Evolutionary conservation across 2,888 invertebrate species (phyloP), one percentile per base, ranked within the genome.

Genomic region (Zaprionus lineosus): DNA sequence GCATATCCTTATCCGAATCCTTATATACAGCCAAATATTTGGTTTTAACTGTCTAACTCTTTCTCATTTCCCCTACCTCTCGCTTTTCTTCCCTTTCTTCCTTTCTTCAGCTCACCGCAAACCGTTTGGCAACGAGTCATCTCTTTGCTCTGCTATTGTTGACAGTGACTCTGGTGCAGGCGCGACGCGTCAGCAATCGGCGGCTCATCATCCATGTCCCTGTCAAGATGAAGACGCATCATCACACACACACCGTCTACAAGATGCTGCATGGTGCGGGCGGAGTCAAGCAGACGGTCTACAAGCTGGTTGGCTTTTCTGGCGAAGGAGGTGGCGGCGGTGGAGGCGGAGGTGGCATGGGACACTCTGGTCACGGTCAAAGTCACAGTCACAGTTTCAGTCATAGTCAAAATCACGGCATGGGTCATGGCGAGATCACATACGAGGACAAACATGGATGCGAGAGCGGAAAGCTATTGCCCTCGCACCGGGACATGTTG

Each of bases 131-230:
- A 12, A 34, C 28, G 0, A 51, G 68, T 46, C 56, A 62, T 11
- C 29, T 71, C n/a, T 46, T 66, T 7, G 56, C 63, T 2, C 46
- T 72, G 46, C 44, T 74, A 19, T 61, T 75, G 39, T 41, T 84
- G 28, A 56, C 66, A 3, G 53, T 69, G 11, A 72, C 64, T 1
- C 16, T 65, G 29, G 21, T 85, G 21, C 72, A 74, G 39, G 92
- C 40, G 89, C 68, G 84, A 4, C 79, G 85, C 15, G 51, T 69
- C 90, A 39, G 57, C 24, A 93, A 94, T 88, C 93, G 94, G 82
- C 94, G 94, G 83, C 94, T 95, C 68, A 92, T 95, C 79, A 95
- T 95, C 87, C 95, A 95, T 90, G 94, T 95, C 41, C 95, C 95
- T 1, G 91, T 94, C 88, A 94, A 94, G 88, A 92, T 95, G 69